Evolutionary conservation across 2,797 vertebrate species (phyloP).

Genomic region (Erethizon dorsatum): DNA sequence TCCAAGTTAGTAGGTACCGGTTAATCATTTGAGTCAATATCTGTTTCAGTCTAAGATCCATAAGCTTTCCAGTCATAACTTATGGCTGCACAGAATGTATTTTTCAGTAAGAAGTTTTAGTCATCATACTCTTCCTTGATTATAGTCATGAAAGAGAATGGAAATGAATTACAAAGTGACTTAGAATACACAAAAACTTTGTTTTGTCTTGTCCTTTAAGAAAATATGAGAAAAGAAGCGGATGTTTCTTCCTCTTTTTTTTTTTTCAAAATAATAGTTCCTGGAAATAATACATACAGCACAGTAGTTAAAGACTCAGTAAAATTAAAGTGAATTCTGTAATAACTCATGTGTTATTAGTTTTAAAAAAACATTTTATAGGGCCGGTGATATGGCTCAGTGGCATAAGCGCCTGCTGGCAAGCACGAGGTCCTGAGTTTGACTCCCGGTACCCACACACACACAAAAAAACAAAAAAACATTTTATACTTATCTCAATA

Average conservation of each 20-base stretch:
- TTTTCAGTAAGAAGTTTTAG: neutral
- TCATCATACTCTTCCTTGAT: neutral
- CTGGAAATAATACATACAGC: slow-evolving; percentile 8
- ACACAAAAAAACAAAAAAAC: too few relatives aligned
- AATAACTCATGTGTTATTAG: neutral
- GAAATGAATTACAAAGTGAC: slow-evolving; percentile 9
- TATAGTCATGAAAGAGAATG: neutral
- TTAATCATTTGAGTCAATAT: neutral
- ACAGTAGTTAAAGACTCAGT: neutral
- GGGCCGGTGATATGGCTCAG: too few relatives aligned
- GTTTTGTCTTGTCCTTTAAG: neutral
- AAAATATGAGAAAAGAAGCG: neutral
- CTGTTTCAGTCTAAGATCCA: neutral
- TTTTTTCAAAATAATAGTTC: slow-evolving; percentile 10
- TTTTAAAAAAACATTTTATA: neutral
- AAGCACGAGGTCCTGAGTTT: too few relatives aligned
- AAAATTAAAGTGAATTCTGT: neutral
- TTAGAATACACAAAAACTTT: neutral
- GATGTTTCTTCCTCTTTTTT: neutral
- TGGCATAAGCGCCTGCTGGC: too few relatives aligned
- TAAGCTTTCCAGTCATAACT: neutral
- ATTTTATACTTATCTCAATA: neutral
- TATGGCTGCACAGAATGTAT: neutral
- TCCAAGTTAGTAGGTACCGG: neutral
- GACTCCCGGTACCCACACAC: too few relatives aligned